Base-by-base conservation (phyloP, 2,888 invertebrate species). In the Herminia tarsipennalis region DNA sequence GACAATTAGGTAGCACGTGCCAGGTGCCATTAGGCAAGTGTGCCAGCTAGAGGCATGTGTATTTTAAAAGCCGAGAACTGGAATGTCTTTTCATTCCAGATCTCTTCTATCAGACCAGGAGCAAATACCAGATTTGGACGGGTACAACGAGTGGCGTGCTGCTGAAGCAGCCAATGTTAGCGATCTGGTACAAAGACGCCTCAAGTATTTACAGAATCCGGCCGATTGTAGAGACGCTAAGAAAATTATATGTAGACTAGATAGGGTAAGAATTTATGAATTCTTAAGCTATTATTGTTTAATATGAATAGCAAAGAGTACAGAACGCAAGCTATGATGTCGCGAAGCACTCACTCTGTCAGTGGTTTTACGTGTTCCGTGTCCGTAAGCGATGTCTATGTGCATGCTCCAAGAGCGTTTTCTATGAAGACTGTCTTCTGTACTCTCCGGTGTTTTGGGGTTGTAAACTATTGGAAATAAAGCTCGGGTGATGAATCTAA, bases 211-310 rank as follows among this genome's bases (percentile, higher is more conserved):
- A 30, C 97, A 99, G 93, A 98, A 99, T 90, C 99, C 99, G 1
- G 80, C 92, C n/a, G 95, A 98, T 86, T 99, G 99, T 81, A 88
- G 89, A 48, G 95, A 93, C 51, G 98, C 98, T 0, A 95, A 95
- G 77, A 98, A 98, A 87, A 90, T 99, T 42, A 94, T 98, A 35
- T 99, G 99, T 85, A 98, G 96, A 85, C 91, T 99, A 42, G 99
- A 99, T 88, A 99, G 99, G 93, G 96, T 95, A 62, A 46, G 50
- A 6, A 16, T 25, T 36, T 22, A n/a, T 25, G 2, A 12, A 4
- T 25, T 1, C 9, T 5, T 13, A 0, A 1, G n/a, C 5, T 20
- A 6, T 1, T 9, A 10, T 17, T 9, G 10, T 32, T n/a, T 5
- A 1, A 25, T 12, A 0, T 12, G 5, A 13, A 27, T 27, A 12